phyloP scores from a whole-genome alignment of 2,888 invertebrate species.

The Rhagonycha fulva region DNA sequence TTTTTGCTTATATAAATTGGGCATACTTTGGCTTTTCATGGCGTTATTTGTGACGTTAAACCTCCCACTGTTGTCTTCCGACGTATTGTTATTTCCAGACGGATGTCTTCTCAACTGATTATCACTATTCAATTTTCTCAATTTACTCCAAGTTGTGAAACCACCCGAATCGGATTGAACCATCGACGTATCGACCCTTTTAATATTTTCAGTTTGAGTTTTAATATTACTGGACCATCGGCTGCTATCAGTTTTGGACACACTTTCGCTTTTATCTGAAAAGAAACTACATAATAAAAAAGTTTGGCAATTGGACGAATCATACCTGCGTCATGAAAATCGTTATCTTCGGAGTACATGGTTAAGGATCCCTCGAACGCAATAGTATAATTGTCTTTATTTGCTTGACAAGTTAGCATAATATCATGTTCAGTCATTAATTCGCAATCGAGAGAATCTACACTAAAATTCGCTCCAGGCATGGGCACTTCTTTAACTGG shows the following conservation, averaged over 20 bases:
- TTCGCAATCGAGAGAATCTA: slow-evolving; percentile 90
- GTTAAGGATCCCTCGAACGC: slow-evolving; percentile 89
- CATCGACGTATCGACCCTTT: slow-evolving; percentile 58
- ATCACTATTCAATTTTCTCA: slow-evolving; percentile 73
- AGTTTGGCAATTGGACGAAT: neutral
- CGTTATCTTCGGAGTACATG: slow-evolving; percentile 84
- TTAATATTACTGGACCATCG: slow-evolving; percentile 46
- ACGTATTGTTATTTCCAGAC: slow-evolving; percentile 65
- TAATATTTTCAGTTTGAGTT: slow-evolving; percentile 35
- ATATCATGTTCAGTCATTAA: slow-evolving; percentile 80
- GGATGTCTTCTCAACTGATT: slow-evolving; percentile 72
- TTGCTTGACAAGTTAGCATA: slow-evolving; percentile 87
- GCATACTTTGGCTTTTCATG: slow-evolving; percentile 78
- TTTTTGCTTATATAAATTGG: slow-evolving; percentile 68
- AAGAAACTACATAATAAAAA: neutral
- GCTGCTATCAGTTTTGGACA: slow-evolving; percentile 42
- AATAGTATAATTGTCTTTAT: slow-evolving; percentile 94
- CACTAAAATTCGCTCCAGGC: slow-evolving; percentile 77
- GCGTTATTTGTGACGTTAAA: slow-evolving; percentile 62
- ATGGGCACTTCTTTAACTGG: slow-evolving; percentile 83
- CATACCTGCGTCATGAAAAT: slow-evolving; percentile 61
- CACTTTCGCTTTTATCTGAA: slow-evolving; percentile 46
- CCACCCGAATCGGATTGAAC: slow-evolving; percentile 82
- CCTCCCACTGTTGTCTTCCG: slow-evolving; percentile 60
- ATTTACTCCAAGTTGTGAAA: slow-evolving; percentile 87